Evolutionary conservation across 2,797 vertebrate genomes (phyloP).

Genomic region (Peromyscus eremicus): DNA sequence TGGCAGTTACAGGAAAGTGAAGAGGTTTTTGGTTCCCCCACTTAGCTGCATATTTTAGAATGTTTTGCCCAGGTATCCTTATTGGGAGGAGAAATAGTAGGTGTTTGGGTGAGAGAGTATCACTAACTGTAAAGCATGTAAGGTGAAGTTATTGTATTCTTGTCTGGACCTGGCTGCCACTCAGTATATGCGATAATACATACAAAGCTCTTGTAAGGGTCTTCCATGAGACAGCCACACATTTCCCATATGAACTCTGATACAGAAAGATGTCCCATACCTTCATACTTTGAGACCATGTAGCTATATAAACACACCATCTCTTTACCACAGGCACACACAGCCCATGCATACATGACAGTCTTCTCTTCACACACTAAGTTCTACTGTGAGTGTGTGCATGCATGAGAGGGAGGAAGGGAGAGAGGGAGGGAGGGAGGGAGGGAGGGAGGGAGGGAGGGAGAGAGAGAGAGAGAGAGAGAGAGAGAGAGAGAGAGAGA

Average conservation of each 20-base stretch:
- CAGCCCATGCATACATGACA: background rate
- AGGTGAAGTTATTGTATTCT: background rate
- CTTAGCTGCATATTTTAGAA: background rate
- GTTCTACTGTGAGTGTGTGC: background rate
- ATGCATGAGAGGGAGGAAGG: background rate
- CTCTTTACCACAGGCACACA: background rate
- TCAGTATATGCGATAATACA: background rate
- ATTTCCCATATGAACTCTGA: background rate
- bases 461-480: background rate
- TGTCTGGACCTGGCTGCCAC: background rate
- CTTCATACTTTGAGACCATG: background rate
- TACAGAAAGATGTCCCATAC: background rate
- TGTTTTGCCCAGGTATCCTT: background rate
- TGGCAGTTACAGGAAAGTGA: background rate
- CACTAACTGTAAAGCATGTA: background rate
- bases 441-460: too few relatives aligned
- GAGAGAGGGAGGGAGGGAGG: too few relatives aligned
- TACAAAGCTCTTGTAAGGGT: background rate
- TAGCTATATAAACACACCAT: too few relatives aligned
- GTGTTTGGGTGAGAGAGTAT: background rate
- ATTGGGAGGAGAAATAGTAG: background rate
- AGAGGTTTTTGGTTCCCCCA: background rate
- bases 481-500: too few relatives aligned
- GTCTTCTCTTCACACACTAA: background rate
- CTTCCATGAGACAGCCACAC: background rate